Base-by-base conservation (phyloP, 1,140 invertebrate genomes). In the Dinoponera quadriceps region DNA sequence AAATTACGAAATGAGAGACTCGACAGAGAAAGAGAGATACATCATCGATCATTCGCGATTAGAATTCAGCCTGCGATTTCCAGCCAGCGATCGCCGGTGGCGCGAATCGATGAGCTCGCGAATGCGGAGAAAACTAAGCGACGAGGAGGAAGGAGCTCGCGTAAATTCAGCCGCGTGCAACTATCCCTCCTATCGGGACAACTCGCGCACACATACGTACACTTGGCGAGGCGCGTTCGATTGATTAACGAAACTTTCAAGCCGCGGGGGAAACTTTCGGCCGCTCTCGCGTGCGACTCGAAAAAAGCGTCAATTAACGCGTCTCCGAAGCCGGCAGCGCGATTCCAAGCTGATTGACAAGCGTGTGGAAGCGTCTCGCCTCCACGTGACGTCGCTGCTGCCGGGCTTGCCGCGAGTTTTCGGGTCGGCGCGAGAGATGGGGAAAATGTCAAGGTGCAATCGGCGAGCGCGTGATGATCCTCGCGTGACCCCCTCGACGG, bases 401-500 rank as follows among this genome's bases (percentile, higher is more conserved):
- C 27, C n/a, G 25, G 25, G n/a, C n/a, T n/a, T n/a, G 18, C 38
- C 20, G 49, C 22, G 44, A 65, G 25, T 59, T 71, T 80, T 44
- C 51, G 25, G 55, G 33, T n/a, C 44, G 49, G 22, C 29, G 55
- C 48, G 38, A 81, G 55, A 84, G 59, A 38, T 86, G 73, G 66
- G 38, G n/a, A 2, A 89, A 89, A 89, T 89, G 88, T 88, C 88
- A 89, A 65, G 68, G 86, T 83, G 84, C 84, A 78, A 86, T 72
- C 33, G 73, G 65, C 63, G 74, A 81, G 75, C 33, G 74, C 72
- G 86, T 74, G 73, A 60, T 88, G 86, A 88, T 89, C 59, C 88
- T 90, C 80, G 86, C 89, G 88, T 90, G 89, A 88, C 82, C 63
- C n/a, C 59, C 62, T 62, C 38, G 63, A 63, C 57, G 63, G 78